Conservation (phyloP, 2,113 vertebrate genomes). For the Nestor notabilis region DNA sequence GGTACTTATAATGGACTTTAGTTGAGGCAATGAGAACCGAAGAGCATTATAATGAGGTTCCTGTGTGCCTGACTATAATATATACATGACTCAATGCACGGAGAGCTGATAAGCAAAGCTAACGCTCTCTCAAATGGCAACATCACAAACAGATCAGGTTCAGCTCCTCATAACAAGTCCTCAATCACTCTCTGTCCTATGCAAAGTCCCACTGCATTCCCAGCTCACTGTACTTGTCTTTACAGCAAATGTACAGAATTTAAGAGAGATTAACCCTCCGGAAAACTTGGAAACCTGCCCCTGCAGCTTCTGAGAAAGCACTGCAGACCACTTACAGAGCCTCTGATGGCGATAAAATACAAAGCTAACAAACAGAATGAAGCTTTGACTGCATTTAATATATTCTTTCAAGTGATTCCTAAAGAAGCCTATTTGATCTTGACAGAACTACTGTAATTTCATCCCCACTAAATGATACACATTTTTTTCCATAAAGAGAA, state of each 20-base stretch:
- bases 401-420: neutral
- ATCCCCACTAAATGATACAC: neutral
- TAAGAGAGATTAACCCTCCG: neutral
- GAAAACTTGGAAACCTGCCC: neutral
- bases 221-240: neutral
- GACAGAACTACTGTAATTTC: neutral
- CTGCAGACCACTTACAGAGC: neutral
- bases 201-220: neutral
- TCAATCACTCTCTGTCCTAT: neutral
- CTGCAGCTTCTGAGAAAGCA: neutral
- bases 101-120: neutral
- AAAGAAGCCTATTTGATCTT: neutral
- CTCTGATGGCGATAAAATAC: neutral
- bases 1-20: conserved; percentile 66
- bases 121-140: neutral
- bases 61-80: neutral
- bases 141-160: neutral
- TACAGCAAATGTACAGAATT: neutral
- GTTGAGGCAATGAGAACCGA: neutral
- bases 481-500: neutral
- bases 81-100: neutral
- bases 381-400: neutral
- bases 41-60: conserved; percentile 26
- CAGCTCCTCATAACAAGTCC: neutral
- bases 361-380: neutral